phyloP scores from a whole-genome alignment of 2,113 vertebrate species.

The Passer montanus region DNA sequence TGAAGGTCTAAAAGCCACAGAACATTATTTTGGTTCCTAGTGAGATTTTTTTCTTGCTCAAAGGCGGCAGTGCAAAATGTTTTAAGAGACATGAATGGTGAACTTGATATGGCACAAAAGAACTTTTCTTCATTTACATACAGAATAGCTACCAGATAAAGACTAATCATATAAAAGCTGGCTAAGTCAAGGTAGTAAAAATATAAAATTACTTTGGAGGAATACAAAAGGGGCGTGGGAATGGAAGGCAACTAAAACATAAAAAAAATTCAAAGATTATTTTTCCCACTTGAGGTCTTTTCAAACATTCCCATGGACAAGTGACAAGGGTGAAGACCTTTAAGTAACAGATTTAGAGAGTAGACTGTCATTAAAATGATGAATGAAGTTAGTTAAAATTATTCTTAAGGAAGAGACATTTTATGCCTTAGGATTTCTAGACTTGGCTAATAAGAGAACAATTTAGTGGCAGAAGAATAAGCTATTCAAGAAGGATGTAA shows the following conservation, averaged over 20 bases:
- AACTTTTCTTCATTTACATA: background rate
- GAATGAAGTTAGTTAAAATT: slow-evolving; percentile 13
- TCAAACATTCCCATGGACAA: background rate
- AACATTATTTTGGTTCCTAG: background rate
- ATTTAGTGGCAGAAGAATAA: slow-evolving; percentile 16
- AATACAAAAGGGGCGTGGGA: background rate
- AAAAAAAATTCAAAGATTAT: background rate
- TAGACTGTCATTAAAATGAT: slow-evolving; percentile 16
- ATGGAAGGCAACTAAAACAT: background rate
- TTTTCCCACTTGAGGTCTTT: background rate
- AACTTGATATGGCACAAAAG: background rate
- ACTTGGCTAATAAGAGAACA: background rate
- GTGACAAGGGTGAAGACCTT: slow-evolving; percentile 12
- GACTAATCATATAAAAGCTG: background rate
- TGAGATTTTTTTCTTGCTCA: background rate
- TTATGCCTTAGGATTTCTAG: background rate
- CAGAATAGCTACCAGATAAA: background rate
- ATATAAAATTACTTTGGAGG: slow-evolving; percentile 9
- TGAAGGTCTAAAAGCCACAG: background rate
- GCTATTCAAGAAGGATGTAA: background rate
- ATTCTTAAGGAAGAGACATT: slow-evolving; percentile 29
- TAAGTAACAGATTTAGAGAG: slow-evolving; percentile 1
- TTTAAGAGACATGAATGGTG: background rate
- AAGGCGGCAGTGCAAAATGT: background rate
- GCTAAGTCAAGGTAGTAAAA: slow-evolving; percentile 5